phyloP scores from a whole-genome alignment of 2,113 vertebrate genomes.

The Mustela nigripes region DNA sequence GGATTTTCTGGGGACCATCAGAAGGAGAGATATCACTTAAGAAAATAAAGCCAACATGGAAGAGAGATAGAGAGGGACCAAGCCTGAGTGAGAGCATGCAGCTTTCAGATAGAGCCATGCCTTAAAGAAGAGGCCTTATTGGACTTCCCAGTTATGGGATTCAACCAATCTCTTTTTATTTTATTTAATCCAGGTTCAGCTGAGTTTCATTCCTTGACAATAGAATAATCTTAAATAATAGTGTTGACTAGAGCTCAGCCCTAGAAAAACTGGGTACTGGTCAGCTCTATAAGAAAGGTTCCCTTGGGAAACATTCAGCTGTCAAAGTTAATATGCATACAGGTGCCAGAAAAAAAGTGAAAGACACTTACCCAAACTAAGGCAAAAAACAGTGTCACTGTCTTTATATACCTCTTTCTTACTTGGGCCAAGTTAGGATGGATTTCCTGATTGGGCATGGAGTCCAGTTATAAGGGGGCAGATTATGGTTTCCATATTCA shows the following conservation, averaged over 20 bases:
- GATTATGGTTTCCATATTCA: rapidly evolving
- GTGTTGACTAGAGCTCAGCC: neutral
- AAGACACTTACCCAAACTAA: neutral
- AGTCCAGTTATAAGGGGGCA: neutral
- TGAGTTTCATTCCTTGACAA: neutral
- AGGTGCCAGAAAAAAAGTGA: neutral
- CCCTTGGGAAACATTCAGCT: neutral
- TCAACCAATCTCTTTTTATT: neutral
- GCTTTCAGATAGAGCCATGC: no score
- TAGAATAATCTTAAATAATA: neutral
- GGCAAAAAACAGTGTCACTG: neutral
- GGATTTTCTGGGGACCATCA: neutral
- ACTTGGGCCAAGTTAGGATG: neutral
- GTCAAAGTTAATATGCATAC: neutral
- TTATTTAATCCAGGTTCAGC: neutral
- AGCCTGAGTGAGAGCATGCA: rapidly evolving
- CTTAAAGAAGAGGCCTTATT: neutral
- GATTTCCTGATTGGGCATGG: neutral
- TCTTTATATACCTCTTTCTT: neutral
- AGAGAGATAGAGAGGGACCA: neutral
- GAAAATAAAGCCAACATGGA: neutral
- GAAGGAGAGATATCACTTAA: neutral
- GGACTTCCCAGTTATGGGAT: no score
- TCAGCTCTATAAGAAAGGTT: neutral
- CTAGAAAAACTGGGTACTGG: neutral